Evolutionary conservation across 2,888 invertebrate species (phyloP), one percentile per base, ranked within the genome.

Genomic region (Amaurobius ferox): DNA sequence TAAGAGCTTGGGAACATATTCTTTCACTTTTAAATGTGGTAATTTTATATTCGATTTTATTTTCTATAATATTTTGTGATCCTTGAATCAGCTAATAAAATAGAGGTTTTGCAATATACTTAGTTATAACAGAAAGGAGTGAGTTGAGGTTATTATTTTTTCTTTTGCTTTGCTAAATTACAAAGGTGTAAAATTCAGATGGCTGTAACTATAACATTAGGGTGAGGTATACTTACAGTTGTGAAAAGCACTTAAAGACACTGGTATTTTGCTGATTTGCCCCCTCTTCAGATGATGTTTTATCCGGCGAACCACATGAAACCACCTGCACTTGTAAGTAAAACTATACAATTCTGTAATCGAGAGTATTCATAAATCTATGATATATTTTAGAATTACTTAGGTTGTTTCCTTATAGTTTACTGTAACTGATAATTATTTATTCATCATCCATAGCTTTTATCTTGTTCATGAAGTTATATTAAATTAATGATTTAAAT

Each of bases 171-270:
- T 86, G 62, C 55, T 72, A 61, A 66, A 61, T 85, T 73, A 62
- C 78, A 61, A 72, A 86, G 73, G 79, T 78, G 26, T 64, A 72
- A 73, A 78, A 79, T 78, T 78, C 66, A 86, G 85, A 79, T 78
- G 79, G 85, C 85, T 86, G 85, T 86, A 73, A 73, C 77, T 74
- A 78, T 86, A 86, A 86, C 78, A 86, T 79, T 79, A 86, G 85
- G 85, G 85, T 79, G 78, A 86, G 85, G 73, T 86, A 79, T 86
- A 86, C 73, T 86, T 86, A 86, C 85, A 86, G 85, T 86, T 86
- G 67, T 72, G 85, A 72, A 72, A 73, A 66, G 73, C 68, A 73
- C 78, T 79, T 68, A 86, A 86, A 86, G 78, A 79, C 85, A 85
- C 78, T 78, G 85, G 73, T 78, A 85, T 77, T 78, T 78, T 85